A percentile compares a stretch with the other conserved stretches of the same genome.
Evolutionary conservation across 2,888 invertebrate species (phyloP).

Genomic region (Rhimphoctona megacephalus): DNA sequence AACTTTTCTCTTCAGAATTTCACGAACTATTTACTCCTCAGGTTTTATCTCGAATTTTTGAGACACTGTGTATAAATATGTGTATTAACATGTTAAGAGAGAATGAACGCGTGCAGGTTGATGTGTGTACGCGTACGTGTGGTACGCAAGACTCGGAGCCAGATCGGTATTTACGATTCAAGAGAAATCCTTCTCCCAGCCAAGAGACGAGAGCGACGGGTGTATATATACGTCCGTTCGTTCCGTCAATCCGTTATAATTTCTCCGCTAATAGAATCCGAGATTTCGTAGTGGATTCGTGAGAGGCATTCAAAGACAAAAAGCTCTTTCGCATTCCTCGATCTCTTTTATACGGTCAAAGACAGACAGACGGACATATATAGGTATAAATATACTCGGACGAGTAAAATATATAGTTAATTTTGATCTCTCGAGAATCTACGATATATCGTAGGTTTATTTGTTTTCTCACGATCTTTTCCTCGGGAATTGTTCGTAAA

Average conservation of each 20-base stretch:
- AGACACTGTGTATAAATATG: not conserved
- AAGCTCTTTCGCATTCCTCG: slow-evolving; percentile 65
- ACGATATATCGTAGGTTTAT: slow-evolving; percentile 38
- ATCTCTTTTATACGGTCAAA: slow-evolving; percentile 58
- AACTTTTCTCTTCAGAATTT: slow-evolving; percentile 2
- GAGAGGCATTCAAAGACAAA: slow-evolving; percentile 78
- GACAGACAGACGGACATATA: slow-evolving; percentile 24
- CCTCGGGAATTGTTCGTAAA: not conserved
- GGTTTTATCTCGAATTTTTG: not conserved
- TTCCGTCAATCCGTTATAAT: slow-evolving; percentile 84
- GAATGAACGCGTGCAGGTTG: slow-evolving; percentile 16
- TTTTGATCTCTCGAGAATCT: slow-evolving; percentile 30
- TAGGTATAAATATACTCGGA: not conserved
- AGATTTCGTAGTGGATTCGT: slow-evolving; percentile 83
- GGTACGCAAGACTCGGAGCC: slow-evolving; percentile 66
- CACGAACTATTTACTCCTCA: no score
- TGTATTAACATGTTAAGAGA: slow-evolving; percentile 1
- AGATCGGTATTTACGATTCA: slow-evolving; percentile 81
- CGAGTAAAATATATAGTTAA: not conserved
- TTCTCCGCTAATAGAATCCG: slow-evolving; percentile 84
- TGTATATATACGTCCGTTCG: slow-evolving; percentile 69
- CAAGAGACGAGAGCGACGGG: slow-evolving; percentile 57
- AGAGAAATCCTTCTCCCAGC: slow-evolving; percentile 78
- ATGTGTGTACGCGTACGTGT: slow-evolving; percentile 3
- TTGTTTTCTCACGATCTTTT: not conserved